Evolutionary conservation across 2,888 invertebrate species (phyloP), one percentile per base, ranked within the genome.

Genomic region (Ligdia adustata): DNA sequence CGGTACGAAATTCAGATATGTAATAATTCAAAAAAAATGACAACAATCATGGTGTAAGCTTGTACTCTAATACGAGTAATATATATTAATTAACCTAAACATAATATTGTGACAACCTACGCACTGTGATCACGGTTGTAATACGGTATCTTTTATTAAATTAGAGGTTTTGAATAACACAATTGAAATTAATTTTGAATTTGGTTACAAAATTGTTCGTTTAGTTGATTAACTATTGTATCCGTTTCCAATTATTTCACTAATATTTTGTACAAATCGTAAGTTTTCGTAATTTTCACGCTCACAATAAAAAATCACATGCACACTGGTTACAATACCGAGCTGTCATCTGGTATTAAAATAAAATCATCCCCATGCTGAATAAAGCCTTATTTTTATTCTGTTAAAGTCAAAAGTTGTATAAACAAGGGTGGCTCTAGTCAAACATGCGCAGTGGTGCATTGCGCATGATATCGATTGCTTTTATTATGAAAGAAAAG

Each of bases 381-480:
- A 46, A 53, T 28, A 52, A 14, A 20, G 52, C 64, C 55, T 57
- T 67, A 15, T 9, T 3, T 0, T 0, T n/a, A 0, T 0, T 6
- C 6, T 0, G 0, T 0, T 54, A 77, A 58, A 56, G 69, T 53
- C 37, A 38, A 57, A 46, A 57, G 51, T 78, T 4, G 44, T 29
- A 6, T 62, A 50, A 11, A 27, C 9, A n/a, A 2, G 4, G 16
- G 22, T 40, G 35, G 40, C 64, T 55, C 66, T 69, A 72, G 75
- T 66, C 73, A 79, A 84, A 85, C 82, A 78, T 90, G 89, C 89
- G 89, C 87, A 78, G 66, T 88, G 79, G 72, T 83, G 79, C 79
- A 83, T 74, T 85, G 88, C 89, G 89, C 89, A 90, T 58, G 66
- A 75, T 88, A 89, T 89, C 83, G 88, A 89, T 89, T 84, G 72